Evolutionary conservation across 1,140 invertebrate species (phyloP), one percentile per base, ranked within the genome.

Genomic region (Hyles vespertilio): DNA sequence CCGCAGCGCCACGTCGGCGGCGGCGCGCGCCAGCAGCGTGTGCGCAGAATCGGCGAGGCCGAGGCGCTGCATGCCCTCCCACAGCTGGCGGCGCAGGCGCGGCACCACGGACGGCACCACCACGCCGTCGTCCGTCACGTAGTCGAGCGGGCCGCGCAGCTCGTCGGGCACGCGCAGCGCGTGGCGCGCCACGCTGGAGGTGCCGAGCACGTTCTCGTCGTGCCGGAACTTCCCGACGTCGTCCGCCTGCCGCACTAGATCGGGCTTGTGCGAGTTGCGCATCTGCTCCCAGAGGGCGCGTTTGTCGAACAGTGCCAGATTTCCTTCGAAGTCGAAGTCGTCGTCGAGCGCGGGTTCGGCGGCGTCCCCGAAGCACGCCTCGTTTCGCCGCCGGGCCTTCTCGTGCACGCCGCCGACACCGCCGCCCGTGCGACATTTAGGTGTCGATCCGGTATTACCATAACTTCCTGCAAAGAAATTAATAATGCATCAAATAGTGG

Each of bases 301-400:
- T 89, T 98, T 98, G 87, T 98, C 94, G 89, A 98, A 98, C 32
- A 98, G 87, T 8, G 96, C 96, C 12, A 98, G 89, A 91, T 98
- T 98, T 64, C 96, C 97, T 81, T 98, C 96, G 92, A 98, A 98
- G 91, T 98, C 97, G 91, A 98, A 98, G 69, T 97, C 95, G 77
- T 95, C 92, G 61, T 90, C 83, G 46, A 90, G 73, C 9, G 90
- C 84, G 5, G 82, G 85, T 60, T 90, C 86, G 56, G 91, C 89
- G 1, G 89, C 77, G 36, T 76, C 74, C n/a, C 90, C 91, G 77
- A 92, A 92, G 77, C 90, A 91, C 33, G 84, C 89, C 70, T 91
- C 90, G 65, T 88, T 89, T 43, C 81, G 79, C 32, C 81, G 81
- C 52, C 81, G 82, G 70, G 84, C 85, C 70, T 80, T 87, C 51